These are phyloP conservation scores for Acestrorhynchus altus DNA, from an alignment of 2,797 vertebrate species.

Conservation along the genomic window DNA sequence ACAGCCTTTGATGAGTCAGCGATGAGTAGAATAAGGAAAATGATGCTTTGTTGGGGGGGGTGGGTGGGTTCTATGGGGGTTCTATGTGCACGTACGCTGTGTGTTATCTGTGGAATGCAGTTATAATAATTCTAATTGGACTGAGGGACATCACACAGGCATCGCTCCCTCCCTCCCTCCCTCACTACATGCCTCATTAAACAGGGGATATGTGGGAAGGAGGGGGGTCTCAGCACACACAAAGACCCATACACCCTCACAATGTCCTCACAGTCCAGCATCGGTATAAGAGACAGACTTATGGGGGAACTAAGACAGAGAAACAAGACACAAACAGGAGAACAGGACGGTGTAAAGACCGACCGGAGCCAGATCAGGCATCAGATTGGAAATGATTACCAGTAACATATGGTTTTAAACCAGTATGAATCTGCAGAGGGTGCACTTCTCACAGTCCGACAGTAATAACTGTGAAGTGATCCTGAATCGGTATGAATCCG, in stretches of 20 bases:
- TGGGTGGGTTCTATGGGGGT: not conserved
- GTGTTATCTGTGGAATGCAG: conserved; percentile 18
- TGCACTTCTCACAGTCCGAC: no score
- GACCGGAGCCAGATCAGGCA: not conserved
- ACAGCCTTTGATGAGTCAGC: not conserved
- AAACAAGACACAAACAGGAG: not conserved
- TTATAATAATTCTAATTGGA: conserved; percentile 28
- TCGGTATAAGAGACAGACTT: conserved; percentile 1
- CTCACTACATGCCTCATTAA: conserved; percentile 70
- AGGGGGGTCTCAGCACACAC: conserved; percentile 63
- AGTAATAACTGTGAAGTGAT: not conserved
- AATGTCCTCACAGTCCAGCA: no score
- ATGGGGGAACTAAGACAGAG: conserved; percentile 3
- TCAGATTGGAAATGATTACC: no score
- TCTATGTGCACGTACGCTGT: not conserved
- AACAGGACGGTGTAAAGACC: not conserved
- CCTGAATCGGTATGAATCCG: no score
- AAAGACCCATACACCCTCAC: conserved; percentile 14
- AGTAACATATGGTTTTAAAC: no score
- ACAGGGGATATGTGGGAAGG: conserved; percentile 58
- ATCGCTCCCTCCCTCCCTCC: conserved; percentile 53
- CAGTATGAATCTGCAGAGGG: not conserved
- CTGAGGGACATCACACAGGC: conserved; percentile 59
- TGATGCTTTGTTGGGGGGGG: not conserved
- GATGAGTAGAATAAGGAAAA: not conserved